Conservation (phyloP, 2,113 vertebrate genomes). For the Muntiacus muntjak region DNA sequence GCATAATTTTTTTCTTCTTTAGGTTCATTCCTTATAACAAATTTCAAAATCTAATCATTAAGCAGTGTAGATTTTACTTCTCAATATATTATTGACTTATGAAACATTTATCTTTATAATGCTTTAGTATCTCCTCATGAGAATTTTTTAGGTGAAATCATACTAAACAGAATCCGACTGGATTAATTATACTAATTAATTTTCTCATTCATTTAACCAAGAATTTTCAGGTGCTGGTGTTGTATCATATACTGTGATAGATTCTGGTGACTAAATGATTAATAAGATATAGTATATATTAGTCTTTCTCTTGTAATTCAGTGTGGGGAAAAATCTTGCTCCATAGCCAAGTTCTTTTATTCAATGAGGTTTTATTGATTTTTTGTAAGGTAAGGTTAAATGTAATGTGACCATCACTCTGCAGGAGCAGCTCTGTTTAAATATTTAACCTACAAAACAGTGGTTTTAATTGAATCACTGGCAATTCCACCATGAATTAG, state of each 20-base stretch:
- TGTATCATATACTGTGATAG: neutral
- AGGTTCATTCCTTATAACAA: neutral
- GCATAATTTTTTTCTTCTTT: neutral
- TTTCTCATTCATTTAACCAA: neutral
- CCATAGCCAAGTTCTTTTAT: neutral
- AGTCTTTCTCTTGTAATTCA: neutral
- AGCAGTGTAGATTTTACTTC: conserved; percentile 3
- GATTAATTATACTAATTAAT: neutral
- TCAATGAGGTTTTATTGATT: neutral
- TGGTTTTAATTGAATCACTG: conserved; percentile 40
- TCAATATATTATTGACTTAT: neutral
- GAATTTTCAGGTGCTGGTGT: neutral
- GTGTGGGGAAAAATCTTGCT: neutral
- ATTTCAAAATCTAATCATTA: neutral
- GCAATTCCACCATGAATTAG: conserved; percentile 28
- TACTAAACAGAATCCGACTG: neutral
- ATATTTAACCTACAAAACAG: conserved; percentile 27
- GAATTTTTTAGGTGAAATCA: neutral
- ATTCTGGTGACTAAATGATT: neutral
- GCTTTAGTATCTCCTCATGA: neutral
- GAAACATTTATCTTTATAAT: neutral
- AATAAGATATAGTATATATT: neutral
- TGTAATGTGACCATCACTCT: conserved; percentile 23
- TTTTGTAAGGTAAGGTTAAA: conserved; percentile 48
- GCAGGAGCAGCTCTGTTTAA: neutral